phyloP scores from a whole-genome alignment of 2,888 invertebrate species.

The Melinaea menophilus region DNA sequence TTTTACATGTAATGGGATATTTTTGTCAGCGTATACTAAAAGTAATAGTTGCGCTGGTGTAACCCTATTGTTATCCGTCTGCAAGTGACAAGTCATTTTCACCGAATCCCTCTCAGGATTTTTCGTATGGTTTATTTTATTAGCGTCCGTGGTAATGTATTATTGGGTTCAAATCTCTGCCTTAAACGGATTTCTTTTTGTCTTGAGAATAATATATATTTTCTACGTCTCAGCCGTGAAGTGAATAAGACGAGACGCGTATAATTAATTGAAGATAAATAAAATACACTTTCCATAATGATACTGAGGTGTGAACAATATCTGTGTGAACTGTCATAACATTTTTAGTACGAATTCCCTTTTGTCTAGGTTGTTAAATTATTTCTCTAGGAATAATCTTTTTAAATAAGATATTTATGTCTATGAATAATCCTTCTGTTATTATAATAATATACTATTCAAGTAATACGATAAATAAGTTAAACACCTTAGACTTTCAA shows the following conservation, averaged over 20 bases:
- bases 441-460: too few relatives aligned
- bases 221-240: background rate
- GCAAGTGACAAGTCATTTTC: constrained; percentile 52
- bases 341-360: too few relatives aligned
- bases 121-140: constrained; percentile 35
- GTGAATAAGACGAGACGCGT: background rate
- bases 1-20: background rate
- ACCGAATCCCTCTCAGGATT: constrained; percentile 41
- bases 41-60: constrained; percentile 13
- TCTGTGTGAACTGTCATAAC: too few relatives aligned
- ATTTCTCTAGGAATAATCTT: too few relatives aligned
- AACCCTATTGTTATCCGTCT: constrained; percentile 32
- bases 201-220: background rate
- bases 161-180: constrained; percentile 18
- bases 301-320: too few relatives aligned
- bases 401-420: background rate
- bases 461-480: too few relatives aligned
- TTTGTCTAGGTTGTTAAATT: too few relatives aligned
- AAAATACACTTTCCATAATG: background rate
- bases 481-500: background rate
- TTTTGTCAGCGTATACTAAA: too few relatives aligned
- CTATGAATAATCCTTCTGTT: background rate
- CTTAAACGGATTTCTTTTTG: constrained; percentile 7
- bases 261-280: background rate
- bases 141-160: constrained; percentile 27